Conservation (phyloP, 2,113 vertebrate species). For the Trichomycterus rosablanca region DNA sequence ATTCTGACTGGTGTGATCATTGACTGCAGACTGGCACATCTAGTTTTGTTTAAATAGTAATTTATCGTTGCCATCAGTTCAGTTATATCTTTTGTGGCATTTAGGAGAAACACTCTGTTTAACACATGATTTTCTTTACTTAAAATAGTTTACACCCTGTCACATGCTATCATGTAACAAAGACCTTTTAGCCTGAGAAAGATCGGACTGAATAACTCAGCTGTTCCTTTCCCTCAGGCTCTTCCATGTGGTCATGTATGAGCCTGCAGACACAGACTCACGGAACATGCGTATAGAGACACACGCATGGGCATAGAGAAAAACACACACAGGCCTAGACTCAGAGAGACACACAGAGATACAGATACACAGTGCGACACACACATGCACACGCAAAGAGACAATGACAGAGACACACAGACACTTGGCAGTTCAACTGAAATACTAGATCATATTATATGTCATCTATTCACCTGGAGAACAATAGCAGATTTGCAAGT, state of each 20-base stretch:
- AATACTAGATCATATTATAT: slow-evolving; percentile 41
- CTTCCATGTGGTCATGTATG: slow-evolving; percentile 20
- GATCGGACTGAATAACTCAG: slow-evolving; percentile 13
- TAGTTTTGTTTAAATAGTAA: too few relatives aligned
- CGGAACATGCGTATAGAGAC: too few relatives aligned
- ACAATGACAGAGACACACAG: too few relatives aligned
- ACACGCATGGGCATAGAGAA: neutral
- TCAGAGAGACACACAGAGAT: too few relatives aligned
- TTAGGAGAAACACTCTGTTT: neutral
- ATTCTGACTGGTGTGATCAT: too few relatives aligned
- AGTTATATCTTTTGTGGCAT: neutral
- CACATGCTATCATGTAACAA: slow-evolving; percentile 2
- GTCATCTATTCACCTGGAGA: slow-evolving; percentile 41
- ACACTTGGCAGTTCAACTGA: slow-evolving; percentile 27
- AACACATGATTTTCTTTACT: neutral
- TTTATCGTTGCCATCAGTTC: neutral
- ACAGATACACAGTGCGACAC: too few relatives aligned
- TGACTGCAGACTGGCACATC: too few relatives aligned
- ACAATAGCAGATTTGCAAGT: slow-evolving; percentile 37
- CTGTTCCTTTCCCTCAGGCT: slow-evolving; percentile 27
- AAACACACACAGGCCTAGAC: too few relatives aligned
- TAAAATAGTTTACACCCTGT: neutral
- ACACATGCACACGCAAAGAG: too few relatives aligned
- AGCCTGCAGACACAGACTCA: too few relatives aligned
- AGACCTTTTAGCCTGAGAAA: neutral